A percentile compares a stretch with the other conserved stretches of the same genome.
phyloP scores from a whole-genome alignment of 1,140 invertebrate genomes.

The Philopotamus ludificatus region DNA sequence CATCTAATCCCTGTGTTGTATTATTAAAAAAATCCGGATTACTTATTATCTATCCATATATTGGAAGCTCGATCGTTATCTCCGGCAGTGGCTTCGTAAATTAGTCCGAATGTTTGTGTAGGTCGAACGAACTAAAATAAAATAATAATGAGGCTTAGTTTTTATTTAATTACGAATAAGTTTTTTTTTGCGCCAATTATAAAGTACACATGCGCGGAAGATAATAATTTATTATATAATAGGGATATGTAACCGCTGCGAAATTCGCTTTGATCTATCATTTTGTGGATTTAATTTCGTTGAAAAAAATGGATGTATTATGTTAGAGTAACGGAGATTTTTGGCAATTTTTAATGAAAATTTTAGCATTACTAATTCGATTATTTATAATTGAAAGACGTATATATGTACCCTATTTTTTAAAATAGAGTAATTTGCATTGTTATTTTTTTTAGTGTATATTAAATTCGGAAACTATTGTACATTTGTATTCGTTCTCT shows the following conservation, averaged over 20 bases:
- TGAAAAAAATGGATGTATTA: too few species aligned
- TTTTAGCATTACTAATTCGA: too few species aligned
- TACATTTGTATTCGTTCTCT: too few species aligned
- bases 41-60: not conserved
- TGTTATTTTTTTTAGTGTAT: too few species aligned
- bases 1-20: not conserved
- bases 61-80: not conserved
- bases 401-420: not conserved
- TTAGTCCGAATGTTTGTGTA: not conserved
- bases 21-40: too few species aligned
- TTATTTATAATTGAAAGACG: not conserved
- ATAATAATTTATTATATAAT: not conserved
- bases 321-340: too few species aligned
- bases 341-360: too few species aligned
- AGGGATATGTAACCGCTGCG: not conserved
- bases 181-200: not conserved
- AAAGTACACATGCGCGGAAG: not conserved
- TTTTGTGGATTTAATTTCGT: too few species aligned
- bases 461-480: too few species aligned
- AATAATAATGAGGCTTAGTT: not conserved
- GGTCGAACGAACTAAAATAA: not conserved
- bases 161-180: not conserved
- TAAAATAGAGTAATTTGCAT: not conserved
- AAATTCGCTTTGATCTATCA: too few species aligned
- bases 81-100: not conserved